A percentile compares a stretch with the other conserved stretches of the same genome.
Conservation (phyloP, 1,140 invertebrate genomes). For the Drosophila sproati region DNA sequence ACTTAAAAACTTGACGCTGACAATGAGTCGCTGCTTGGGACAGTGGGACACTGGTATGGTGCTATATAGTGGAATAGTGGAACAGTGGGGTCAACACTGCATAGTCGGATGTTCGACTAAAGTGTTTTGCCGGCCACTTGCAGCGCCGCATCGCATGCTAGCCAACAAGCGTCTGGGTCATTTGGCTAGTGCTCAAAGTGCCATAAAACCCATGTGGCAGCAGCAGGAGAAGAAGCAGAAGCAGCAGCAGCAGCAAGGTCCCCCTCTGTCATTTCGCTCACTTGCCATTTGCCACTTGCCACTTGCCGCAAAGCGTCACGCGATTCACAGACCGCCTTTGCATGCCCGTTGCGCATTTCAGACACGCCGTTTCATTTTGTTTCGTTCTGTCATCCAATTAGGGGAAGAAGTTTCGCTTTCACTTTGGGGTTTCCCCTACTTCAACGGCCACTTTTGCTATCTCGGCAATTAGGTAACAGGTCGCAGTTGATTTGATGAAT, state of each 20-base stretch:
- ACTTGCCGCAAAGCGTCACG: constrained; percentile 41
- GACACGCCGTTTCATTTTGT: constrained; percentile 26
- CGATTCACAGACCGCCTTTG: constrained; percentile 35
- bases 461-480: constrained; percentile 31
- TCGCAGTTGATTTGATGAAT: constrained; percentile 24
- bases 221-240: background rate
- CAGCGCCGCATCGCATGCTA: constrained; percentile 30
- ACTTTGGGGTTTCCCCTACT: background rate
- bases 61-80: background rate
- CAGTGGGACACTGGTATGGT: background rate
- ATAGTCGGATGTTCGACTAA: constrained; percentile 15
- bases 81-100: background rate
- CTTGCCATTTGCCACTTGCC: background rate
- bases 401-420: constrained; percentile 42
- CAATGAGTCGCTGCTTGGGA: background rate
- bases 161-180: constrained; percentile 36
- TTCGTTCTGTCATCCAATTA: constrained; percentile 42
- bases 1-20: constrained; percentile 38
- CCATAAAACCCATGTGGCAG: constrained; percentile 36
- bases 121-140: constrained; percentile 40
- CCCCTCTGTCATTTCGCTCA: constrained; percentile 21
- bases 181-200: constrained; percentile 40
- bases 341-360: constrained; percentile 28
- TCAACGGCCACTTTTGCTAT: background rate
- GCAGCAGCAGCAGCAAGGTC: background rate